Evolutionary conservation across 2,113 vertebrate genomes (phyloP).

Genomic region (Micromys minutus): DNA sequence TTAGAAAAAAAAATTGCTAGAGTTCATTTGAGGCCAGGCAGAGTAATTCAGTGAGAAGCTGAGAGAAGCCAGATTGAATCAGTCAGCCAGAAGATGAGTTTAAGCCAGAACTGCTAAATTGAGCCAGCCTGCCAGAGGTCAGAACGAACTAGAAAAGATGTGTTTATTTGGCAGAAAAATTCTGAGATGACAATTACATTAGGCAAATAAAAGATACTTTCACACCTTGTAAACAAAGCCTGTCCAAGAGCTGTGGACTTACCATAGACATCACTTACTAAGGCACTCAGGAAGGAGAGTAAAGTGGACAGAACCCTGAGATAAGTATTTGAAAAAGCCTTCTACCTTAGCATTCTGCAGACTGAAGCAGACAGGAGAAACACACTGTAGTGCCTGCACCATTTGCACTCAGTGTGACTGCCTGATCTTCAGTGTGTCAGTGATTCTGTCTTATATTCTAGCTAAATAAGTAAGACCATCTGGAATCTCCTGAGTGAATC

Average conservation of each 20-base stretch:
- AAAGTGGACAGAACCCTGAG: neutral
- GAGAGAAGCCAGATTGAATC: too few relatives aligned
- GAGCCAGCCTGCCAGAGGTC: too few relatives aligned
- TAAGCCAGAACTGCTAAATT: too few relatives aligned
- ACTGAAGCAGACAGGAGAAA: neutral
- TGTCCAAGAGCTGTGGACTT: neutral
- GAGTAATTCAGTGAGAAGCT: too few relatives aligned
- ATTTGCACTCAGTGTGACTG: neutral
- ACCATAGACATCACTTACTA: rapidly evolving
- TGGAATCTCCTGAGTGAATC: neutral
- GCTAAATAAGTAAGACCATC: neutral
- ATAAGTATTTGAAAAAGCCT: neutral
- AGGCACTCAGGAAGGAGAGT: neutral
- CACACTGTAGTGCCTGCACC: rapidly evolving
- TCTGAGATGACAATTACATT: too few relatives aligned
- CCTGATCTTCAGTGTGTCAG: neutral
- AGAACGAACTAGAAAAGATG: too few relatives aligned
- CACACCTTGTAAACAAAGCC: neutral
- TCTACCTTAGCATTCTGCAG: neutral
- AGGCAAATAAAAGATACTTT: too few relatives aligned
- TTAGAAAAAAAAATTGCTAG: too few relatives aligned
- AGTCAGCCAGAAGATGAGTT: too few relatives aligned
- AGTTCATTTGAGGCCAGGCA: too few relatives aligned
- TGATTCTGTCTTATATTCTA: neutral
- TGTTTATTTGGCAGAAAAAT: too few relatives aligned